These are phyloP conservation scores for Psettodes erumei DNA, from an alignment of 2,113 vertebrate species.

Conservation along the genomic window DNA sequence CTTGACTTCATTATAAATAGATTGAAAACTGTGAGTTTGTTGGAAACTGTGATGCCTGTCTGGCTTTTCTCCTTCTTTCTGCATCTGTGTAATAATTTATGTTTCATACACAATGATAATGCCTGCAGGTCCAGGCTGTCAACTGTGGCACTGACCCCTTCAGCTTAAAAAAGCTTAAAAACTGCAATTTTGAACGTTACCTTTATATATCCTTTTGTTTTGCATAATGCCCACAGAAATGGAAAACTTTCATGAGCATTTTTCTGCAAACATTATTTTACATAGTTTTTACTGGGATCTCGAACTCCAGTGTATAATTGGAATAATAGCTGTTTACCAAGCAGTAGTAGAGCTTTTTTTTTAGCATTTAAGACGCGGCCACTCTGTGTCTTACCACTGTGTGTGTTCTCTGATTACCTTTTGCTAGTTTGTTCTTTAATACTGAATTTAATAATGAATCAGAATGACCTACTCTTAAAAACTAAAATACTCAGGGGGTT, in stretches of 20 bases:
- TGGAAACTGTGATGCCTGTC: slow-evolving; percentile 2
- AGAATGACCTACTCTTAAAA: slow-evolving; percentile 42
- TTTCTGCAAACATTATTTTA: slow-evolving; percentile 20
- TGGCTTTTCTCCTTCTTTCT: slow-evolving; percentile 5
- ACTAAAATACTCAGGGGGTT: slow-evolving; percentile 12
- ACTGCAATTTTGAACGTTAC: not conserved
- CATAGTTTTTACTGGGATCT: not conserved
- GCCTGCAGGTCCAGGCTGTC: not conserved
- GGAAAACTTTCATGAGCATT: not conserved
- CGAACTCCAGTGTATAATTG: slow-evolving; percentile 20
- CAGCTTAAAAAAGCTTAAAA: slow-evolving; percentile 8
- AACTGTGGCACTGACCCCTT: not conserved
- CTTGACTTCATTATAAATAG: slow-evolving; percentile 19
- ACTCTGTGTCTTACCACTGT: slow-evolving; percentile 6
- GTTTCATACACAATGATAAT: slow-evolving; percentile 7
- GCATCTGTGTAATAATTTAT: not conserved
- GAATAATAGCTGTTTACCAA: slow-evolving; percentile 35
- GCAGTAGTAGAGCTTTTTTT: slow-evolving; percentile 13
- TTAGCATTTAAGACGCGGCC: not conserved
- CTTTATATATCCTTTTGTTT: slow-evolving; percentile 21
- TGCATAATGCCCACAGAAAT: slow-evolving; percentile 32
- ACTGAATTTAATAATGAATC: slow-evolving; percentile 27
- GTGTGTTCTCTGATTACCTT: slow-evolving; percentile 13
- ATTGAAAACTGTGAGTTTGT: slow-evolving; percentile 26
- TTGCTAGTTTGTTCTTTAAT: slow-evolving; percentile 16